phyloP scores from a whole-genome alignment of 2,888 invertebrate species.

The Chesias legatella region DNA sequence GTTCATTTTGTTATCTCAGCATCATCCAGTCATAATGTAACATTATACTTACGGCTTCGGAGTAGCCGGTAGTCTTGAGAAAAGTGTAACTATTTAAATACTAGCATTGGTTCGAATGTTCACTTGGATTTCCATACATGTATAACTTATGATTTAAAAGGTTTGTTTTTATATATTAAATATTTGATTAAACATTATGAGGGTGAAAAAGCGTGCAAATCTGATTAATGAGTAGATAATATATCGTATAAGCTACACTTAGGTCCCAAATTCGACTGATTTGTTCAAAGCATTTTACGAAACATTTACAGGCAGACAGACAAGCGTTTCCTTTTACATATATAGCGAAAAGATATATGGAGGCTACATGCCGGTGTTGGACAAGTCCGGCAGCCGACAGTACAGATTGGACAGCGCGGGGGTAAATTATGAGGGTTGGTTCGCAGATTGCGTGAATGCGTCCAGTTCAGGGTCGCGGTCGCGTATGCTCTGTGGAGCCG shows the following conservation, averaged over 20 bases:
- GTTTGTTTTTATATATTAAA: too few relatives aligned
- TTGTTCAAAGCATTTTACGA: too few relatives aligned
- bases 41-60: constrained; percentile 44
- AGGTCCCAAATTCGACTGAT: too few relatives aligned
- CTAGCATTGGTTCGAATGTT: too few relatives aligned
- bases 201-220: too few relatives aligned
- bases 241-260: too few relatives aligned
- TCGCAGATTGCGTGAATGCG: constrained; percentile 69
- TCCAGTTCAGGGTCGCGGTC: constrained; percentile 60
- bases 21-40: constrained; percentile 55
- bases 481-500: constrained; percentile 59
- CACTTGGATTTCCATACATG: too few relatives aligned
- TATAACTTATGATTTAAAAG: too few relatives aligned
- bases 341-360: constrained; percentile 33
- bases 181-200: too few relatives aligned
- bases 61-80: constrained; percentile 39
- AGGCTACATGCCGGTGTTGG: constrained; percentile 45
- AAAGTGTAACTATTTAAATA: constrained; percentile 29
- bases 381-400: constrained; percentile 32
- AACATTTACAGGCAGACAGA: too few relatives aligned
- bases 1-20: constrained; percentile 61
- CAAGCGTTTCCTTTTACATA: too few relatives aligned
- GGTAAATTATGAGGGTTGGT: constrained; percentile 62
- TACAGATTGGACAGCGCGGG: constrained; percentile 38
- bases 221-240: too few relatives aligned